Conservation (phyloP, 2,113 vertebrate species). For the Mungos mungo region DNA sequence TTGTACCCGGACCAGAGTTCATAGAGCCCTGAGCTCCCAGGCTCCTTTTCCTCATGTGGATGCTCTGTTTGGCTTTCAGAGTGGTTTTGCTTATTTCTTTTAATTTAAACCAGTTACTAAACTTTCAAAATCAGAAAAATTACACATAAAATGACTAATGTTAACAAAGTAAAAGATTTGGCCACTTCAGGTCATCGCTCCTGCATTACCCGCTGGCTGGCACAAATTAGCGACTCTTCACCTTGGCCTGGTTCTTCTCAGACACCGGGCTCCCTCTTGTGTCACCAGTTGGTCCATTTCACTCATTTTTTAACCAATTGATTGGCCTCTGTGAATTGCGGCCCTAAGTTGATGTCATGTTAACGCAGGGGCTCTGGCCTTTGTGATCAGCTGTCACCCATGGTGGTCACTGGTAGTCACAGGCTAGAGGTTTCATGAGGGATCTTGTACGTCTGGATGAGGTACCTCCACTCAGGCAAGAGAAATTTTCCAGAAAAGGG, state of each 20-base stretch:
- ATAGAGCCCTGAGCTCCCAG: not conserved
- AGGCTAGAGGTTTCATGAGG: not conserved
- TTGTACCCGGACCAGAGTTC: not conserved
- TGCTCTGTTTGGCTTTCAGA: not conserved
- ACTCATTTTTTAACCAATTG: not conserved
- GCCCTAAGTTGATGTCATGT: not conserved
- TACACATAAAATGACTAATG: not conserved
- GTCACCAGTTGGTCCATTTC: not conserved
- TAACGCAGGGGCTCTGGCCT: not conserved
- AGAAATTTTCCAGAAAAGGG: not conserved
- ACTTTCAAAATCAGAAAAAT: not conserved
- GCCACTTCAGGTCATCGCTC: fast-evolving
- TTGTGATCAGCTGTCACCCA: not conserved
- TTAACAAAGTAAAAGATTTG: not conserved
- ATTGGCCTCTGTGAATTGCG: not conserved
- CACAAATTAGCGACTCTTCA: not conserved
- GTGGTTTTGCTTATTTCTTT: not conserved
- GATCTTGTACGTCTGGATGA: not conserved
- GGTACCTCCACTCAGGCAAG: not conserved
- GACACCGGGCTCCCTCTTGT: fast-evolving
- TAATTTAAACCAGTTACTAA: not conserved
- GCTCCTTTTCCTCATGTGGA: not conserved
- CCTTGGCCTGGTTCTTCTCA: fast-evolving
- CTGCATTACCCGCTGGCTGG: not conserved
- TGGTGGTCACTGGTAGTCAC: fast-evolving